A percentile compares a stretch with the other conserved stretches of the same genome.
Evolutionary conservation across 2,797 vertebrate genomes (phyloP).

Genomic region (Emydoidea blandingii): DNA sequence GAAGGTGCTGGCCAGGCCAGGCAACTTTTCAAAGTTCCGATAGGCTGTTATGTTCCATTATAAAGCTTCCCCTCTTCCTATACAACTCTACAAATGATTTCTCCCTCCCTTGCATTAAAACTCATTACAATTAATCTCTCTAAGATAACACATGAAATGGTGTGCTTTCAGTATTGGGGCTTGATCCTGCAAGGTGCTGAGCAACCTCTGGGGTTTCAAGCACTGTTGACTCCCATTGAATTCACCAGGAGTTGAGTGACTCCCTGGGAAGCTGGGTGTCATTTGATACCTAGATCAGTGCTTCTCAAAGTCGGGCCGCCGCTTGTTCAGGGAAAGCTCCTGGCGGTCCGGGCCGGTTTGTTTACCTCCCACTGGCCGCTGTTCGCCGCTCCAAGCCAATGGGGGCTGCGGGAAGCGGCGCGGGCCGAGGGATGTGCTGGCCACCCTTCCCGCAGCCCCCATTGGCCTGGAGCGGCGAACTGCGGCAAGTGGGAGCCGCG

Average conservation of each 20-base stretch:
- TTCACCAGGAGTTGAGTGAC: not conserved
- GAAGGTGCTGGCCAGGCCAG: not conserved
- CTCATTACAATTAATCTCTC: accelerated
- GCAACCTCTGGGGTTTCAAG: accelerated
- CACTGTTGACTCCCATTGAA: not conserved
- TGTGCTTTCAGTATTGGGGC: not conserved
- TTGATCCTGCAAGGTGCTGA: not conserved
- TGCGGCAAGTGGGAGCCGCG: no score
- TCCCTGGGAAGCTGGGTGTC: not conserved
- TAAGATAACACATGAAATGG: accelerated
- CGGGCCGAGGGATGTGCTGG: no score
- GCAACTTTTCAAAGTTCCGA: not conserved
- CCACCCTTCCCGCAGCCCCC: no score
- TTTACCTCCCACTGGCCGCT: no score
- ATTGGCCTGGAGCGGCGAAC: no score
- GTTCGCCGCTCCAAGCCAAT: no score
- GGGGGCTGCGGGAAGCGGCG: no score
- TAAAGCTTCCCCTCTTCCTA: constrained; percentile 5
- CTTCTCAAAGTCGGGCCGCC: no score
- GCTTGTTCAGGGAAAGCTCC: no score
- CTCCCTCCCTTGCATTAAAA: not conserved
- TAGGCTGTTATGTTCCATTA: constrained; percentile 15
- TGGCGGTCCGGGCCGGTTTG: no score
- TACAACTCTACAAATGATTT: not conserved
- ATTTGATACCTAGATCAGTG: not conserved